phyloP scores from a whole-genome alignment of 2,888 invertebrate species.

The Lycaena phlaeas region DNA sequence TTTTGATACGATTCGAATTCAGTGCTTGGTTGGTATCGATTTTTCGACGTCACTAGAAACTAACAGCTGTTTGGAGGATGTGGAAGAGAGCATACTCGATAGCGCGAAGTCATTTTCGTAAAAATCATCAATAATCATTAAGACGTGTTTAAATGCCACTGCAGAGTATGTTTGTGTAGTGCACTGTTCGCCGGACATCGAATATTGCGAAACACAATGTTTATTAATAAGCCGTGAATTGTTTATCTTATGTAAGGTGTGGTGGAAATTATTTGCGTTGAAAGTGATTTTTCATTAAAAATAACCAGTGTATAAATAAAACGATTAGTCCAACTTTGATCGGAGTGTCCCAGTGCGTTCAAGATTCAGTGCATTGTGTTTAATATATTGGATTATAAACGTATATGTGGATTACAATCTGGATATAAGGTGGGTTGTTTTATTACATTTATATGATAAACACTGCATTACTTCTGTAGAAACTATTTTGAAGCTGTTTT shows the following conservation, averaged over 20 bases:
- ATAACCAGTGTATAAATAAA: conserved; percentile 2
- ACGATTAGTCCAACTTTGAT: background rate
- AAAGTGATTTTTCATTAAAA: background rate
- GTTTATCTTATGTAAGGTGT: conserved; percentile 6
- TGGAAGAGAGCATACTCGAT: conserved; percentile 25
- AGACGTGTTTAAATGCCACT: background rate
- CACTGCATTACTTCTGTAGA: background rate
- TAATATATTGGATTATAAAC: conserved; percentile 44
- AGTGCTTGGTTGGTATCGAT: conserved; percentile 49
- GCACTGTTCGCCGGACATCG: background rate
- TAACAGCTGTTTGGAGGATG: conserved; percentile 62
- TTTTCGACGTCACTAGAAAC: conserved; percentile 41
- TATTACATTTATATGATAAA: background rate
- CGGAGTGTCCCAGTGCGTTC: conserved; percentile 1
- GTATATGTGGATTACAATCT: conserved; percentile 42
- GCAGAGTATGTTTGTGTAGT: background rate
- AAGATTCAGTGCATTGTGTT: conserved; percentile 18
- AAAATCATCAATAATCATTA: background rate
- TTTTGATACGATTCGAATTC: conserved; percentile 13
- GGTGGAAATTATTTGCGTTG: conserved; percentile 2
- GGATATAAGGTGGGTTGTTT: conserved; percentile 42
- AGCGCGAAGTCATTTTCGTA: background rate
- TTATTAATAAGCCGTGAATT: conserved; percentile 8
- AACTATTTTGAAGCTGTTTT: background rate
- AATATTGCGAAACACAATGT: conserved; percentile 8